Evolutionary conservation across 2,888 invertebrate genomes (phyloP), one percentile per base, ranked within the genome.

Genomic region (Anaspis maculata): DNA sequence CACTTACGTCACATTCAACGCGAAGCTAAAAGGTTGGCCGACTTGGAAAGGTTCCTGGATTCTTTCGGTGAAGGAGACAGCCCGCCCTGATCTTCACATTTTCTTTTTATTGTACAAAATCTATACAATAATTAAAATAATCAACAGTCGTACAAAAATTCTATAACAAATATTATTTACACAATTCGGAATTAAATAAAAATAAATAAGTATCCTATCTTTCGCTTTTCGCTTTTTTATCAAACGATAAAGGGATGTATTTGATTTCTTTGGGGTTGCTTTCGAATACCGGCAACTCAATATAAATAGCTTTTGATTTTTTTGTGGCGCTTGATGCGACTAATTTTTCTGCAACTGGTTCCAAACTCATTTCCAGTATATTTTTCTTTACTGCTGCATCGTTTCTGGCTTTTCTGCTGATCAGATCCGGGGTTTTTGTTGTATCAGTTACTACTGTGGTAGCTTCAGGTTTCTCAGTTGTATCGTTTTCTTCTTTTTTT

Each of bases 1-100:
- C 67, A 68, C 37, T 48, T 70, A 42, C 62, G 62, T 34, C 66
- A 66, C 41, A 70, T 70, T 34, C 67, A 68, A 42, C 55, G 60
- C 3, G 66, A 67, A 49, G 57, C 67, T n/a, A 54, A 54, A 23
- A 54, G 64, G 29, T 44, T 70, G 13, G 67, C 64, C 39, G 64
- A 66, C 25, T 45, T 70, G 14, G 69, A 70, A 48, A 50, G 61
- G 35, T 63, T 64, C 39, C 46, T 69, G 30, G 69, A 69, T 43
- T 54, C 57, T 2, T 64, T 42, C 30, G 34, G 36, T 31, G 36
- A 32, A 19, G 26, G 9, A 5, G 35, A 37, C 4, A 31, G 28
- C 25, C 22, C 24, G 3, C 23, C 33, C 3, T 33, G 27, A 24
- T 10, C 3, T 25, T 25, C 5, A 10, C 10, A 25, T 5, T 15